Evolutionary conservation across 92 coral and sea anemone genomes (phyloP), one percentile per base, ranked within the genome.

Genomic region (Paragorgia papillata): DNA sequence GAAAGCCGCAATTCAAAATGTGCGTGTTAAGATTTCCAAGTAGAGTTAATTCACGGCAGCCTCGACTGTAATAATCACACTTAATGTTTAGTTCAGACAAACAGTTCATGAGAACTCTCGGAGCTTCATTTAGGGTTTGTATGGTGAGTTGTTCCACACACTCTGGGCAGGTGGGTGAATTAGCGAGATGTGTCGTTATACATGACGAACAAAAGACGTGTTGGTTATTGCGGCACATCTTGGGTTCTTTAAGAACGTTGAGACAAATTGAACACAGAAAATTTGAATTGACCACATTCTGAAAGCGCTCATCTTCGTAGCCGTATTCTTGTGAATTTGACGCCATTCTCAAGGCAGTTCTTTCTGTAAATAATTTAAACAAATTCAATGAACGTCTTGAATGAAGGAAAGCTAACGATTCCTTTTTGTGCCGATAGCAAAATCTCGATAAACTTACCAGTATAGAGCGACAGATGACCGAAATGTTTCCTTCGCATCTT

Each of bases 181-280:
- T 33, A 1, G 43, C 43, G 34, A 88, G 51, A 85, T 88, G 82
- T 40, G 62, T 53, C 12, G 57, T 32, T 62, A 88, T 88, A 69
- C 91, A 88, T 25, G 64, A 73, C 1, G 74, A 59, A 60, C 91
- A 88, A 34, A 84, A 88, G 49, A 88, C 91, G 65, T 88, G 91
- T 10, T 39, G 51, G 33, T 80, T 73, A 34, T 82, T 74, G 9
- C 83, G 85, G 28, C 81, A 84, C 79, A 85, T 85, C 28, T 69
- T 71, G n/a, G 91, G 89, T 15, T 88, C 89, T 25, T 75, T 82
- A 8, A 88, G 81, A 20, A 88, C 92, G 13, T 84, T 84, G 12
- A 79, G 54, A 66, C 92, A 88, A 59, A 88, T 88, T 68, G 81
- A 80, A 40, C 91, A 88, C 12, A 79, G 39, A 15, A 84, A 74